These are phyloP conservation scores for Paramisgurnus dabryanus DNA, from an alignment of 2,113 vertebrate species.

Conservation along the genomic window DNA sequence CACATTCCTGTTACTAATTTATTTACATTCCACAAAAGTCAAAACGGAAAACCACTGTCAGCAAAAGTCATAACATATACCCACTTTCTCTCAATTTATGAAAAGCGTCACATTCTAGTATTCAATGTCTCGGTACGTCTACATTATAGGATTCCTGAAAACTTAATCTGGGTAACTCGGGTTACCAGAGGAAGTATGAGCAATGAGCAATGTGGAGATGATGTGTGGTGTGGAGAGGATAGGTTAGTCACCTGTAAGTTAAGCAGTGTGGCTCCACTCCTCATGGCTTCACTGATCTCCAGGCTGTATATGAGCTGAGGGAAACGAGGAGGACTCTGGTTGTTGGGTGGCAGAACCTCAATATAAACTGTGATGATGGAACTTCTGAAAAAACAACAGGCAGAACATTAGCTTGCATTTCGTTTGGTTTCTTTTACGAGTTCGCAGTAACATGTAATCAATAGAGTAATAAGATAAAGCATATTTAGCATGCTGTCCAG, in stretches of 20 bases:
- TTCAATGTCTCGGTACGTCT: background rate
- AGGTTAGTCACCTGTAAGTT: constrained; percentile 85
- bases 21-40: constrained; percentile 18
- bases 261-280: constrained; percentile 85
- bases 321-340: constrained; percentile 95
- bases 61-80: background rate
- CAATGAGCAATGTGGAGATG: too few species aligned
- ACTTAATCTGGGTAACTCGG: too few species aligned
- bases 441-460: too few species aligned
- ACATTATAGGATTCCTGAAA: too few species aligned
- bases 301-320: constrained; percentile 86
- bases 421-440: background rate
- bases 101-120: background rate
- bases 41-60: background rate
- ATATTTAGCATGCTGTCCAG: too few species aligned
- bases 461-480: too few species aligned
- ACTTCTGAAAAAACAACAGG: constrained; percentile 73
- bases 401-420: background rate
- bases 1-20: constrained; percentile 39
- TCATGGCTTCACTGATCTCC: constrained; percentile 96
- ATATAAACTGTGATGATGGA: constrained; percentile 97
- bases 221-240: background rate
- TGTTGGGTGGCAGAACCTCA: constrained; percentile 95
- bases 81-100: background rate
- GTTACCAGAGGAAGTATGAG: too few species aligned